These are phyloP conservation scores for Mormyrus lacerda DNA, from an alignment of 2,113 vertebrate species.

Conservation along the genomic window DNA sequence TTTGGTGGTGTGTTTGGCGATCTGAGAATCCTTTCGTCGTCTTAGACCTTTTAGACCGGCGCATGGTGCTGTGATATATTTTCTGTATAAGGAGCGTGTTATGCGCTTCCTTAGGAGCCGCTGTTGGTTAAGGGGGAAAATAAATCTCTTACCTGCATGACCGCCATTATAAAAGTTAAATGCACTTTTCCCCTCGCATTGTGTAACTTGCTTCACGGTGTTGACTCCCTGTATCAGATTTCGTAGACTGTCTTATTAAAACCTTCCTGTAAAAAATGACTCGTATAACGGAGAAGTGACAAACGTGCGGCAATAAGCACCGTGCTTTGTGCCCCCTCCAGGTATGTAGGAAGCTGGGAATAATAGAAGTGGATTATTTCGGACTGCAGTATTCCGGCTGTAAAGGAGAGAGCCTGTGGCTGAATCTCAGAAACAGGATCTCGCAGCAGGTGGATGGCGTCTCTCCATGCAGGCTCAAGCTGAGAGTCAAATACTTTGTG, in stretches of 20 bases:
- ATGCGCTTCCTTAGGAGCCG: background rate
- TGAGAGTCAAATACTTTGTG: slow-evolving; percentile 96
- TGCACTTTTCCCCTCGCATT: background rate
- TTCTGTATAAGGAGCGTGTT: background rate
- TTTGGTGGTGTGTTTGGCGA: background rate
- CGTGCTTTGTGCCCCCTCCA: slow-evolving; percentile 34
- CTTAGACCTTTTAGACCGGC: background rate
- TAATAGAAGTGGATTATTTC: slow-evolving; percentile 97
- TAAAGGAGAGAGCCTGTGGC: slow-evolving; percentile 94
- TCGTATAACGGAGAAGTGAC: background rate
- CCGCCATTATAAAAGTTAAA: background rate
- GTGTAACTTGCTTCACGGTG: background rate
- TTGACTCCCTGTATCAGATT: background rate
- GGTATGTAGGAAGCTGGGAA: slow-evolving; percentile 92
- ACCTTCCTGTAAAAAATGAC: background rate
- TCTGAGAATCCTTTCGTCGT: background rate
- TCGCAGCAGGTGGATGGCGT: slow-evolving; percentile 93
- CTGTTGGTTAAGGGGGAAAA: background rate
- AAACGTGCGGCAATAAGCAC: background rate
- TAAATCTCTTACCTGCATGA: background rate
- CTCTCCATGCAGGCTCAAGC: slow-evolving; percentile 82
- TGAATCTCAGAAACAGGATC: slow-evolving; percentile 96
- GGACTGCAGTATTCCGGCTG: slow-evolving; percentile 91
- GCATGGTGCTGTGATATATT: background rate
- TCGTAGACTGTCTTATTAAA: background rate